Conservation (phyloP, 1,140 invertebrate genomes). For the Microplitis mediator region DNA sequence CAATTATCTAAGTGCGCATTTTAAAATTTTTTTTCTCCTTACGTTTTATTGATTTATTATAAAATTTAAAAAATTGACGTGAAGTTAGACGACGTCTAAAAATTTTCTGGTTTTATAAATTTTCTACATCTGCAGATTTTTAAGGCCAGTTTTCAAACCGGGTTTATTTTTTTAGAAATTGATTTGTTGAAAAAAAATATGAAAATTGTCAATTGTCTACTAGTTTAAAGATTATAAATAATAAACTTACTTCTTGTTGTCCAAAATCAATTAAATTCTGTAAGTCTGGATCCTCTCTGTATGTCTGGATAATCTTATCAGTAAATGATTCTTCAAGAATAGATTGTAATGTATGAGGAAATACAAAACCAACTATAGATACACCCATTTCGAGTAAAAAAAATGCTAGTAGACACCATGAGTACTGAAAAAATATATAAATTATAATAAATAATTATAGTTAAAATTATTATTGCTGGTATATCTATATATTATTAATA, state of each 20-base stretch:
- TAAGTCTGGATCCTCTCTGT: slow-evolving; percentile 88
- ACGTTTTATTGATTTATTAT: too few relatives aligned
- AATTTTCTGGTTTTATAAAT: too few relatives aligned
- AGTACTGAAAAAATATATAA: slow-evolving; percentile 75
- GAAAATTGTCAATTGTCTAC: too few relatives aligned
- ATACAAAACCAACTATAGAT: slow-evolving; percentile 89
- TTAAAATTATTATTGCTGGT: not conserved
- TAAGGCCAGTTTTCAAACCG: too few relatives aligned
- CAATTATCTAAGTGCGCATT: too few relatives aligned
- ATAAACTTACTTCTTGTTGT: slow-evolving; percentile 79
- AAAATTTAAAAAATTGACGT: too few relatives aligned
- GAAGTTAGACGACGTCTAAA: too few relatives aligned
- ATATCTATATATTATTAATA: too few relatives aligned
- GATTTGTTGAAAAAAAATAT: too few relatives aligned
- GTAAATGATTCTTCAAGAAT: slow-evolving; percentile 83
- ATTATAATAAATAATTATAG: slow-evolving; percentile 13
- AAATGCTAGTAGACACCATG: slow-evolving; percentile 83
- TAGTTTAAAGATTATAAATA: not conserved
- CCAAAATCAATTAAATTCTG: slow-evolving; percentile 94
- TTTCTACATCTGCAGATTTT: too few relatives aligned
- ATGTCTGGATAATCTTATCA: slow-evolving; percentile 87
- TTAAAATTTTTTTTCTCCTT: too few relatives aligned
- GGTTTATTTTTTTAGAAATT: too few relatives aligned
- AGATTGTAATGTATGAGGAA: slow-evolving; percentile 84
- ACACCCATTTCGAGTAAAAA: slow-evolving; percentile 90